These are phyloP conservation scores for Acronicta psi DNA, from an alignment of 2,888 invertebrate species.

Conservation along the genomic window DNA sequence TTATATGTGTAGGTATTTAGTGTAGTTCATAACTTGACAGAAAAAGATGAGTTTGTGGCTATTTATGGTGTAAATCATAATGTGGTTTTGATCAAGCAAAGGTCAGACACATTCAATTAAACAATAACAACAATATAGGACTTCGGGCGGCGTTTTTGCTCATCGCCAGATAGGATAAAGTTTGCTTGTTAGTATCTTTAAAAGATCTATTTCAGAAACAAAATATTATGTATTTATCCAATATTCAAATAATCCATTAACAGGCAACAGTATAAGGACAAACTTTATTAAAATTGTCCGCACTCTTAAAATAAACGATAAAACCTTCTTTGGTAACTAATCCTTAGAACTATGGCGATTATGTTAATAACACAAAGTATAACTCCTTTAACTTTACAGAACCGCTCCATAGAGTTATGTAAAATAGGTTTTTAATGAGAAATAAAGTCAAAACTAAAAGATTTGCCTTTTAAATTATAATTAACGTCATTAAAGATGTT, in stretches of 20 bases:
- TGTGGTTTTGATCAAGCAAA: too few species aligned
- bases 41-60: not conserved
- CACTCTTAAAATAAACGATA: constrained; percentile 17
- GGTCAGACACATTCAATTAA: too few species aligned
- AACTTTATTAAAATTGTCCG: constrained; percentile 28
- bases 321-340: constrained; percentile 37
- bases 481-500: constrained; percentile 28
- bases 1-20: too few species aligned
- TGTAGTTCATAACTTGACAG: too few species aligned
- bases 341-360: constrained; percentile 35
- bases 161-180: too few species aligned
- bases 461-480: constrained; percentile 37
- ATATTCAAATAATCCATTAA: constrained; percentile 13
- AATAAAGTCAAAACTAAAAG: constrained; percentile 25
- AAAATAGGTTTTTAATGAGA: constrained; percentile 43
- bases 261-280: constrained; percentile 7
- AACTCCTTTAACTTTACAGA: constrained; percentile 13
- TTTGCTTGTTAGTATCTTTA: constrained; percentile 19
- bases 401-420: constrained; percentile 38
- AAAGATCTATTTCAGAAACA: constrained; percentile 17
- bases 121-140: too few species aligned
- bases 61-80: too few species aligned
- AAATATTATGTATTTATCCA: too few species aligned
- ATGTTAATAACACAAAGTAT: constrained; percentile 30
- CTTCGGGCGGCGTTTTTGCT: too few species aligned